Conservation (phyloP, 2,888 invertebrate genomes). For the Eudemis profundana region DNA sequence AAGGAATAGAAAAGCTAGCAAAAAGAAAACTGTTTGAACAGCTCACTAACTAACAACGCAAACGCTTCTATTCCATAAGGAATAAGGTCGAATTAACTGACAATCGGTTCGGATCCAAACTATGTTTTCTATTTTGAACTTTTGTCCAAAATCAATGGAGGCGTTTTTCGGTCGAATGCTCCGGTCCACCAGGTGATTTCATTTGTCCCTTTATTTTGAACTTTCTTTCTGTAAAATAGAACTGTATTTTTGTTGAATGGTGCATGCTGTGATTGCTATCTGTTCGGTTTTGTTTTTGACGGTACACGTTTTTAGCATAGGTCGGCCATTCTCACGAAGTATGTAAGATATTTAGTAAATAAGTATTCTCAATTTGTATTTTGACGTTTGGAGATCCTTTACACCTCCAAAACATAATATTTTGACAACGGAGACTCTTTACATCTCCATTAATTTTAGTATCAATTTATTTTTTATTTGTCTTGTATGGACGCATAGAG, state of each 20-base stretch:
- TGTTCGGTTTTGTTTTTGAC: background rate
- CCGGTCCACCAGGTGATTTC: background rate
- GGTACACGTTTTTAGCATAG: too few relatives aligned
- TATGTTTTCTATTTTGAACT: conserved; percentile 5
- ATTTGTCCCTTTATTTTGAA: background rate
- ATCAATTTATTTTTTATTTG: too few relatives aligned
- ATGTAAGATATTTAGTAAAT: too few relatives aligned
- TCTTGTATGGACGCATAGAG: too few relatives aligned
- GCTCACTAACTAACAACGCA: background rate
- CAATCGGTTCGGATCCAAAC: background rate
- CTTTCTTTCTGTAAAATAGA: background rate
- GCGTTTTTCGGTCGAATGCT: background rate
- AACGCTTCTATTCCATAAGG: background rate
- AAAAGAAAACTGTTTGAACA: too few relatives aligned
- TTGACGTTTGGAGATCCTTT: too few relatives aligned
- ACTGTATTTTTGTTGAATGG: background rate
- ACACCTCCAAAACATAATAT: too few relatives aligned
- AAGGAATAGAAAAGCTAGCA: too few relatives aligned
- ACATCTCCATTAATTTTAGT: too few relatives aligned
- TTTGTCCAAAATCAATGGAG: conserved; percentile 12
- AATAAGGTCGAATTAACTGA: background rate
- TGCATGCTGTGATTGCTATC: background rate
- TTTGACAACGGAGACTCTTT: too few relatives aligned
- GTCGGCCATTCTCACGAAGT: too few relatives aligned
- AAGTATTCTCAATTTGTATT: too few relatives aligned